A percentile compares a stretch with the other conserved stretches of the same genome.
These are phyloP conservation scores for Aurelia sp. DNA, from an alignment of 30 jellyfish, hydroid and myxozoan species.

Conservation along the genomic window DNA sequence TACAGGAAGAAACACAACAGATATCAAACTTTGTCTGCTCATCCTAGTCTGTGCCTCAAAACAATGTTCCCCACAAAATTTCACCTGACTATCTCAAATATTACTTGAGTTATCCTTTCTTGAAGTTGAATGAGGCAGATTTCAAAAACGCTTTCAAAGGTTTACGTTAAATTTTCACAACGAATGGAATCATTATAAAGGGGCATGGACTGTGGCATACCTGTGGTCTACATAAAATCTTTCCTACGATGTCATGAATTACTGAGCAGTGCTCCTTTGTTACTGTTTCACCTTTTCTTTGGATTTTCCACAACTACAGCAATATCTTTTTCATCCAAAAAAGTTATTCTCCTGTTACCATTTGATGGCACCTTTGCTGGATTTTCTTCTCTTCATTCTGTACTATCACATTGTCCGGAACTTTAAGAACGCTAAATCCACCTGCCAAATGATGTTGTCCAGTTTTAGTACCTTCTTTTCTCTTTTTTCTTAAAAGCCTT, in stretches of 20 bases:
- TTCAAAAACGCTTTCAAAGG: background rate
- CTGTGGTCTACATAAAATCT: background rate
- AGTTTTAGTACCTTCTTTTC: background rate
- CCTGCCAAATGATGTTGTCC: constrained; percentile 2
- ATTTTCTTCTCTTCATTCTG: background rate
- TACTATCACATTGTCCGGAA: background rate
- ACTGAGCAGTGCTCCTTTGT: background rate
- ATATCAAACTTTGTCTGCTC: background rate
- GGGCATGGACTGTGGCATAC: background rate
- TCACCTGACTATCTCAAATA: background rate
- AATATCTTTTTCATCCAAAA: background rate
- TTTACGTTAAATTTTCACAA: background rate
- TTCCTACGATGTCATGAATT: background rate
- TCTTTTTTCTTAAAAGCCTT: constrained; percentile 4
- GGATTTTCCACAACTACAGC: background rate
- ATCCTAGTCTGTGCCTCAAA: background rate
- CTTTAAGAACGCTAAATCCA: background rate
- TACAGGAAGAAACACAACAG: too few relatives aligned
- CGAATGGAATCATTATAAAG: background rate
- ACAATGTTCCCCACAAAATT: background rate
- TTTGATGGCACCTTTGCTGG: background rate
- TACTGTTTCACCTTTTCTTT: background rate
- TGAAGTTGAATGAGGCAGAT: background rate
- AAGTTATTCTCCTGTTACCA: background rate
- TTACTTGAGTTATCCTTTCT: background rate